Evolutionary conservation across 2,888 invertebrate genomes (phyloP).

Genomic region (Sepiola atlantica): DNA sequence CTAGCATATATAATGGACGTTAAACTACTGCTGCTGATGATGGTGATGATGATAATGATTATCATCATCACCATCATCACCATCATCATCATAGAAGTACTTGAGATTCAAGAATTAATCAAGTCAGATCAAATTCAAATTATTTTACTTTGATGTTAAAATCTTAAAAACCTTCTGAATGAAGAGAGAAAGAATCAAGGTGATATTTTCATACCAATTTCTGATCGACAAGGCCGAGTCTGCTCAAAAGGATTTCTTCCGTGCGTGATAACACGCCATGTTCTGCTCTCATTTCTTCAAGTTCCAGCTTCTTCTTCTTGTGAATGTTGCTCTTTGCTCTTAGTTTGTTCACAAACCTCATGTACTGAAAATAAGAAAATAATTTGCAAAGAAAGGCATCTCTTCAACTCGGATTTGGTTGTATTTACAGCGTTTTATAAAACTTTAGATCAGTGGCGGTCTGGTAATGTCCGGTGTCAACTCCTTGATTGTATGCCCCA

Average conservation of each 20-base stretch:
- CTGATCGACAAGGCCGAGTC: conserved; percentile 77
- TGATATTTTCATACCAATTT: conserved; percentile 76
- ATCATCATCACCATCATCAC: too few species aligned
- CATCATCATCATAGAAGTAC: too few species aligned
- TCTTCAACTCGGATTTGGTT: too few species aligned
- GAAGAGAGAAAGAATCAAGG: too few species aligned
- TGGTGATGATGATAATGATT: not conserved
- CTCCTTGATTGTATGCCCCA: too few species aligned
- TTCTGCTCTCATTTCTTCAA: conserved; percentile 85
- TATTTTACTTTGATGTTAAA: not conserved
- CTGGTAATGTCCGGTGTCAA: too few species aligned
- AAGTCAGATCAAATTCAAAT: not conserved
- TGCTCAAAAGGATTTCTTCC: conserved; percentile 81
- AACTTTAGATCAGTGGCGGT: too few species aligned
- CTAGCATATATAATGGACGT: too few species aligned
- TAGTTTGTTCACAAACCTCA: conserved; percentile 87
- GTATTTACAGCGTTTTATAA: too few species aligned
- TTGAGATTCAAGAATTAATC: not conserved
- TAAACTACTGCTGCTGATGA: too few species aligned
- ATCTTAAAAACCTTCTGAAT: too few species aligned
- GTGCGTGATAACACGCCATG: conserved; percentile 85
- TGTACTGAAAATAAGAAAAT: conserved; percentile 79
- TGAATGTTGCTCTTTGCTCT: conserved; percentile 87
- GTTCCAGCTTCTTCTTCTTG: conserved; percentile 85
- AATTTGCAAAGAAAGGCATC: not conserved